Conservation (phyloP, 1,140 invertebrate genomes). For the Papilio polyxenes region DNA sequence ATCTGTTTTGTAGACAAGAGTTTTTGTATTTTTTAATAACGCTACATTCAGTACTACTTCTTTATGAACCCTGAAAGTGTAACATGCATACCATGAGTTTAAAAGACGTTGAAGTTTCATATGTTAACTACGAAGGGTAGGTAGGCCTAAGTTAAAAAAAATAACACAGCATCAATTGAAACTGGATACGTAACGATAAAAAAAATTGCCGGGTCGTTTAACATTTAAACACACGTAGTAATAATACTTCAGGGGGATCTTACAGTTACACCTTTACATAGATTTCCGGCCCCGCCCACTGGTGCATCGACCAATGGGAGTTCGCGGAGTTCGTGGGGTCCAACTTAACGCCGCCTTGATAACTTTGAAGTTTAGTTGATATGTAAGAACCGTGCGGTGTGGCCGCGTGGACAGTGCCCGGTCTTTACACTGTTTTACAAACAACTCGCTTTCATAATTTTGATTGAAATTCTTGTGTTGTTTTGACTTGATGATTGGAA, state of each 20-base stretch:
- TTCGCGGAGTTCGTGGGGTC: slow-evolving; percentile 30
- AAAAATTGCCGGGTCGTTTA: slow-evolving; percentile 43
- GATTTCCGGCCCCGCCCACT: slow-evolving; percentile 45
- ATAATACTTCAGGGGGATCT: slow-evolving; percentile 55
- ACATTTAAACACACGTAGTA: slow-evolving; percentile 50
- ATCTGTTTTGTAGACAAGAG: not conserved
- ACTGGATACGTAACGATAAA: slow-evolving; percentile 51
- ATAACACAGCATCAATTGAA: slow-evolving; percentile 44
- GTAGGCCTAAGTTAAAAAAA: slow-evolving; percentile 12
- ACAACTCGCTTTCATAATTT: not conserved
- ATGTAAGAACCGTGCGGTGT: slow-evolving; percentile 48
- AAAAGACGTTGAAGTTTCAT: not conserved
- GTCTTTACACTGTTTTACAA: slow-evolving; percentile 30
- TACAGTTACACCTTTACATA: slow-evolving; percentile 58
- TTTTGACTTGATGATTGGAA: slow-evolving; percentile 46
- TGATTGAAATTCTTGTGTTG: slow-evolving; percentile 38
- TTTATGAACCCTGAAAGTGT: not conserved
- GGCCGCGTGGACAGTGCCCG: slow-evolving; percentile 45
- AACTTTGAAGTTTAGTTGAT: slow-evolving; percentile 57
- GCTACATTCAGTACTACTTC: no score
- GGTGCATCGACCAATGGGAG: slow-evolving; percentile 39
- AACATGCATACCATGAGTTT: not conserved
- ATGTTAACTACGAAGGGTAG: not conserved
- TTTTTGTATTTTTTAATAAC: no score
- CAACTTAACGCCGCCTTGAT: slow-evolving; percentile 54